Base-by-base conservation (phyloP, 2,888 invertebrate genomes). In the Trilocha varians region DNA sequence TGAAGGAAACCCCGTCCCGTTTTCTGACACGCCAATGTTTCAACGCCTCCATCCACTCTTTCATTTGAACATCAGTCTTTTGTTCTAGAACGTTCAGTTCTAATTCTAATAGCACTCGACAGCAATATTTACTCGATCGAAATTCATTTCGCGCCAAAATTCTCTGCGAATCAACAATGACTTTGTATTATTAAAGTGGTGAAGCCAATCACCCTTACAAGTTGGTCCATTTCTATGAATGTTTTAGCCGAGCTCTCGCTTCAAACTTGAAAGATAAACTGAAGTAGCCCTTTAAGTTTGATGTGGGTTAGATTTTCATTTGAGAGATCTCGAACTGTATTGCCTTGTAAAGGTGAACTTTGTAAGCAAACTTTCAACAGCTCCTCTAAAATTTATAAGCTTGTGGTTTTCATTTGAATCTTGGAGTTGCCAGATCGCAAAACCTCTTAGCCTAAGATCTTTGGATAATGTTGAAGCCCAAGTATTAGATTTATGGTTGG, bases 1-100 rank as follows among this genome's bases (percentile, higher is more conserved):
- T 54, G 50, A 57, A 55, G 55, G 56, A 58, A 52, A 49, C 44
- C 56, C 58, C 59, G 73, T 70, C 76, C 70, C 57, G 52, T 50
- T 41, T 40, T 50, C 52, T 62, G 75, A 72, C 77, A 66, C 58
- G 49, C 62, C 68, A 76, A 77, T 76, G 70, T 75, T 76, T 77
- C 77, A 75, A 60, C 49, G 57, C 51, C 44, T 42, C 52, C 41
- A 16, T 55, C 63, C 61, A 61, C 65, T 68, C 63, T 62, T 69
- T 70, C 67, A 70, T 69, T 64, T 62, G 53, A 58, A 55, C 62
- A 70, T 67, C 69, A 70, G 60, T 60, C 66, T 70, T 71, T 72
- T 71, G 68, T 71, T 69, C 65, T 65, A 62, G 65, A 68, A 59
- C 60, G 61, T 65, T 63, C 62, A 63, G 64, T 68, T 65, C 64